Evolutionary conservation across 2,888 invertebrate species (phyloP), one percentile per base, ranked within the genome.

Genomic region (Odontocerum albicorne): DNA sequence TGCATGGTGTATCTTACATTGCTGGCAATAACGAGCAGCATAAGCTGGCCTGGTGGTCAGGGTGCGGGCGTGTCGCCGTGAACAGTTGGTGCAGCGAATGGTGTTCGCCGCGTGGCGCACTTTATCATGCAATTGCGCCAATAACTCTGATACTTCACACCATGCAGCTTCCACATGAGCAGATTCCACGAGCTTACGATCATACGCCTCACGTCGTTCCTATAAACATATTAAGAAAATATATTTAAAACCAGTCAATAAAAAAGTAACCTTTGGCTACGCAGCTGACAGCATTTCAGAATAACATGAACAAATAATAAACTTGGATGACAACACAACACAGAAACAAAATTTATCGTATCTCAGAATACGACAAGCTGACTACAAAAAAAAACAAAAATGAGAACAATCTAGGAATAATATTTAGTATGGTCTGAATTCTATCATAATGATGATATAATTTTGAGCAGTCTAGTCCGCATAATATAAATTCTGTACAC

Each of bases 71-170:
- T 97, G 96, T 35, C 94, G 85, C 16, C 89, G 84, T 3, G 92
- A 90, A 75, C 96, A 96, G 72, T 94, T 92, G 68, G 94, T 96
- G 77, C 96, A 97, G 67, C 93, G 43, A 62, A 96, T 95, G 62
- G 94, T 92, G 73, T 93, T 94, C 57, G 93, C 92, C 27, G 94
- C 94, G 73, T 93, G 92, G 71, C 94, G 92, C 81, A 96, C 92
- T 77, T 96, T 96, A 69, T 92, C 89, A 70, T 94, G 92, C 50
- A 96, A 78, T 70, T 94, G 92, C 12, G 90, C 88, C 56, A 96
- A 74, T 64, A 96, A 79, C 68, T 90, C 90, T 64, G 90, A 90
- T 64, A 96, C 81, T 75, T 93, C 94, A 64, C 88, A 86, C 88
- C 91, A 91, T 46, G 92, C 91, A 64, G 90, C 90, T 72, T 92